Percentiles rank a stretch among this genome's conserved stretches.
Evolutionary conservation across 2,113 vertebrate genomes (phyloP).

Genomic region (Parus major): DNA sequence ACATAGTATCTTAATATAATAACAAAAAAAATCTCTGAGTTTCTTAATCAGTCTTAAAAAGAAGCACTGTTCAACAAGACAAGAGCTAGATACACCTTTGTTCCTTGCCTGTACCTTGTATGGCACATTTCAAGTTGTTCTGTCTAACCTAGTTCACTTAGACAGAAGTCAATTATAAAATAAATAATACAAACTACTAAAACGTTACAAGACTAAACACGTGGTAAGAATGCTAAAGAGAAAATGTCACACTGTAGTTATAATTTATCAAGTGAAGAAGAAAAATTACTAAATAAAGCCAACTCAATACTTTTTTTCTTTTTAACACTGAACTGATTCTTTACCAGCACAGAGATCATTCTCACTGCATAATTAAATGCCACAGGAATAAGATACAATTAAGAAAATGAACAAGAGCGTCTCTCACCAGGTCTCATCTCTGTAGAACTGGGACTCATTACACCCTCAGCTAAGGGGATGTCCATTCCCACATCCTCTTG

Average conservation of each 20-base stretch:
- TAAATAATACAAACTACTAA: not conserved
- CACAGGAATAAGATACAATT: not conserved
- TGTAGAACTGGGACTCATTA: constrained; percentile 64
- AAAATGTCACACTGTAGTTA: not conserved
- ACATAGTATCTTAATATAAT: not conserved
- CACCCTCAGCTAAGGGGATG: constrained; percentile 73
- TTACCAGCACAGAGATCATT: constrained; percentile 24
- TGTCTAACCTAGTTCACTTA: not conserved
- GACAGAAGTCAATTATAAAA: not conserved
- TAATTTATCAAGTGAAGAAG: not conserved
- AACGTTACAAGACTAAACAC: not conserved
- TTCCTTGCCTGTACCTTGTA: not conserved
- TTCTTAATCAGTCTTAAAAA: not conserved
- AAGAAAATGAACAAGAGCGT: not conserved
- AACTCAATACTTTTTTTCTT: not conserved
- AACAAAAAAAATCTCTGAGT: not conserved
- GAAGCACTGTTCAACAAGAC: not conserved
- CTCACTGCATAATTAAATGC: constrained; percentile 42
- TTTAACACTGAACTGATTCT: not conserved
- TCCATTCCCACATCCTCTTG: constrained; percentile 86
- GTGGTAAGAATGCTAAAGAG: not conserved
- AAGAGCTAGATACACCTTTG: not conserved
- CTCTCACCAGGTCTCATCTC: constrained; percentile 88
- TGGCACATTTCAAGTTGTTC: not conserved
- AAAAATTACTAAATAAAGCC: constrained; percentile 25